Conservation (phyloP, 1,140 invertebrate genomes). For the Atta texana region DNA sequence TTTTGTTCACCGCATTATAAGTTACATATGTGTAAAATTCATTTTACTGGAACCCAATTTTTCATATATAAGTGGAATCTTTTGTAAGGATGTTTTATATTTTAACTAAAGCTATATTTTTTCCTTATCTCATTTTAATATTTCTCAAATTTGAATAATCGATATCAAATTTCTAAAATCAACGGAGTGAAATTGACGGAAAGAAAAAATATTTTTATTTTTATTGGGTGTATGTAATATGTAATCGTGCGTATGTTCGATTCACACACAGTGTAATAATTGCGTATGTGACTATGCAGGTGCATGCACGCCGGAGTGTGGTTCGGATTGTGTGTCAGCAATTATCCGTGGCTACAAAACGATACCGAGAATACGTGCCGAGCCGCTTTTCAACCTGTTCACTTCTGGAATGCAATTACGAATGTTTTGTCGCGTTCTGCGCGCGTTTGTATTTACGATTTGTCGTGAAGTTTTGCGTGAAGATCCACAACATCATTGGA, state of each 20-base stretch:
- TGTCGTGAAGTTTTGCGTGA: slow-evolving; percentile 49
- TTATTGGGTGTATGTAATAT: neutral
- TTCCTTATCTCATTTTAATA: neutral
- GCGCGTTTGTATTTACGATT: slow-evolving; percentile 41
- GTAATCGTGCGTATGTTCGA: neutral
- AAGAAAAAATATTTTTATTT: neutral
- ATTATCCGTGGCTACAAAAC: slow-evolving; percentile 67
- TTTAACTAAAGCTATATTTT: neutral
- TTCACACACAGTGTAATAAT: neutral
- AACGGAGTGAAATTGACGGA: neutral
- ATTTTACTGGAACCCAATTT: no score
- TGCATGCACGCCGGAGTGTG: neutral
- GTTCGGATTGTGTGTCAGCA: slow-evolving; percentile 64
- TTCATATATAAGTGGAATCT: no score
- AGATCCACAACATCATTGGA: neutral
- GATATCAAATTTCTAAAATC: neutral
- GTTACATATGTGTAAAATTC: no score
- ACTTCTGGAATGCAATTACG: slow-evolving; percentile 73
- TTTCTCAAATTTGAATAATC: neutral
- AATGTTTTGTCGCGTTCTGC: slow-evolving; percentile 65
- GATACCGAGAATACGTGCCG: slow-evolving; percentile 58
- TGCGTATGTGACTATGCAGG: neutral
- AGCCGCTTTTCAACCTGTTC: slow-evolving; percentile 65
- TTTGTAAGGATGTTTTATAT: no score
- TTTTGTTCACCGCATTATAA: no score